Conservation (phyloP, 2,113 vertebrate genomes). For the Drymodes brunneopygia region DNA sequence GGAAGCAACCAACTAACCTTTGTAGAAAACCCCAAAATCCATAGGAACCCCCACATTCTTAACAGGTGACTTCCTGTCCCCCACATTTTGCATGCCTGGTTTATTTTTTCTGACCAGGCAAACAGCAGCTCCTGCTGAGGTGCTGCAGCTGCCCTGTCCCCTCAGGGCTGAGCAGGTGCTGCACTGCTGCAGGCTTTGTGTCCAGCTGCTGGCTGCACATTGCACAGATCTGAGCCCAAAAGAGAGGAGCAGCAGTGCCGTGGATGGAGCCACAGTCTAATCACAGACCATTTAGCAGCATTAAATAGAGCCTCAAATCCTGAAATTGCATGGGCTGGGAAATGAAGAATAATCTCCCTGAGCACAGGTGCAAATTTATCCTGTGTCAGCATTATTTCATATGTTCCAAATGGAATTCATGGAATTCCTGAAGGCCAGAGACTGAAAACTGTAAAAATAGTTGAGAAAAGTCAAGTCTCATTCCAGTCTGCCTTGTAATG, state of each 20-base stretch:
- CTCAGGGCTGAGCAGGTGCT: background rate
- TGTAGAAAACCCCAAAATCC: background rate
- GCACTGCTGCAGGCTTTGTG: background rate
- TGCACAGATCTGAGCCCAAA: background rate
- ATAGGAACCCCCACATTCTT: background rate
- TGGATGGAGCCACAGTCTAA: background rate
- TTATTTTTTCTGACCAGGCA: background rate
- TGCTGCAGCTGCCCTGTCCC: background rate
- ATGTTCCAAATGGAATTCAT: background rate
- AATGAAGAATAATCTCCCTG: background rate
- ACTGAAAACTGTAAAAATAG: background rate
- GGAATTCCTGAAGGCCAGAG: background rate
- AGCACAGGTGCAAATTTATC: background rate
- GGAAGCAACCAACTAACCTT: background rate
- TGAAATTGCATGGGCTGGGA: background rate
- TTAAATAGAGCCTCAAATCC: background rate
- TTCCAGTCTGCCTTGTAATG: rapidly evolving
- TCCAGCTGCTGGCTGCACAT: background rate
- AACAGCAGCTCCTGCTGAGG: background rate
- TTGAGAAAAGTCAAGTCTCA: background rate
- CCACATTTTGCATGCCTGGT: background rate
- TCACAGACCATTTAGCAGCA: background rate
- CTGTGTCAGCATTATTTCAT: background rate
- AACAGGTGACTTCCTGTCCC: background rate
- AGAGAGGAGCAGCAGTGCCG: background rate